Evolutionary conservation across 2,888 invertebrate species (phyloP).

Genomic region (Plagodis dolabraria): DNA sequence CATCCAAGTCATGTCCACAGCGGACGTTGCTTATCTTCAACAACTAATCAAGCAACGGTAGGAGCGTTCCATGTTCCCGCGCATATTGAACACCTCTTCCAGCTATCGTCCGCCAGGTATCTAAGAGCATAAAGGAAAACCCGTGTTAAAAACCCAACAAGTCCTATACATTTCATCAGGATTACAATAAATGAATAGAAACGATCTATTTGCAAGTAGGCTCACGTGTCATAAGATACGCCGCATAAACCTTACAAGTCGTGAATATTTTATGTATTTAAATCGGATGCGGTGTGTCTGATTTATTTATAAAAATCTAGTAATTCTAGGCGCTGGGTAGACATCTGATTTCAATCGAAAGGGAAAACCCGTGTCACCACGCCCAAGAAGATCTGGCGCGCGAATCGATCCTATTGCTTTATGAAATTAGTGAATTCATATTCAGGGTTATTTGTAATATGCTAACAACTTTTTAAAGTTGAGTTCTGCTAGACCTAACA

Average conservation of each 20-base stretch:
- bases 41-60: no score
- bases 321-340: conserved; percentile 20
- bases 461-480: no score
- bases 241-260: conserved; percentile 55
- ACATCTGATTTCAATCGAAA: conserved; percentile 12
- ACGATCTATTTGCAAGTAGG: conserved; percentile 50
- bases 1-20: no score
- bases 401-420: no score
- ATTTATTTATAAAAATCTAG: conserved; percentile 14
- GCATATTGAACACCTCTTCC: background rate
- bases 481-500: no score
- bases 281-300: conserved; percentile 27
- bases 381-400: background rate
- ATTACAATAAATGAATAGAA: conserved; percentile 62
- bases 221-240: conserved; percentile 56
- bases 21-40: no score
- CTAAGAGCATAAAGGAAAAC: conserved; percentile 33
- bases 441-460: no score
- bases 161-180: conserved; percentile 39
- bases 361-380: conserved; percentile 9
- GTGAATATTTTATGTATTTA: conserved; percentile 58
- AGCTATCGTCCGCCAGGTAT: conserved; percentile 8
- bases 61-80: no score
- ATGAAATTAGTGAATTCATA: conserved; percentile 10
- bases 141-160: conserved; percentile 23